Evolutionary conservation across 2,797 vertebrate genomes (phyloP), one percentile per base, ranked within the genome.

Genomic region (Sebastes baramenuke): DNA sequence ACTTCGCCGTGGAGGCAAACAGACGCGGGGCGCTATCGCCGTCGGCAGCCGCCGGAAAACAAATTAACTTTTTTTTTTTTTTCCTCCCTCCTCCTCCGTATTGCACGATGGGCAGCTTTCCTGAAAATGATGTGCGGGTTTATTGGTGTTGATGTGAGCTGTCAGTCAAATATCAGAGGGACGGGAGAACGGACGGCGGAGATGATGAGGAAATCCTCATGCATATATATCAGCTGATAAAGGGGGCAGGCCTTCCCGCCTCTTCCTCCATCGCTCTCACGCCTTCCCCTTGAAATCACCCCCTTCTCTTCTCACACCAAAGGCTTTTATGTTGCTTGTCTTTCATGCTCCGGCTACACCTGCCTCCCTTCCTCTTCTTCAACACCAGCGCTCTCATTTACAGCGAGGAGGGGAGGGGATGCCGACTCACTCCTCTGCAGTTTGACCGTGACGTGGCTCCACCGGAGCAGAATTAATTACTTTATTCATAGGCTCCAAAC

Each of bases 191-290:
- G 80, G 91, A 89, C 89, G 49, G 88, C 2, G 80, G 81, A 80
- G 81, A 85, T 87, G 90, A 93, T 90, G 88, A 90, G 89, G 89
- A 92, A 94, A 90, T 94, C 91, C 91, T 92, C 87, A 89, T 93
- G 90, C 90, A 93, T 94, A 94, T 89, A 93, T 93, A 94, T 91
- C 90, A 87, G 86, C 86, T 88, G 90, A 93, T 94, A 92, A 92
- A 93, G 87, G 85, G 55, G 81, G 67, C 85, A 81, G 68, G n/a
- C 79, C 73, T 32, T n/a, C 76, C 62, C 49, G 1, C 7, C 61
- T 46, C 25, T 32, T 13, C 4, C 65, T 24, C 72, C 49, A 58
- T 46, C 4, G 74, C 27, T 60, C 58, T 70, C 62, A n/a, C n/a
- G 29, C 66, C 67, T 65, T 74, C 61, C 34, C 84, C 82, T 87